Conservation (phyloP, 2,797 vertebrate species). For the Rhabdomys pumilio region DNA sequence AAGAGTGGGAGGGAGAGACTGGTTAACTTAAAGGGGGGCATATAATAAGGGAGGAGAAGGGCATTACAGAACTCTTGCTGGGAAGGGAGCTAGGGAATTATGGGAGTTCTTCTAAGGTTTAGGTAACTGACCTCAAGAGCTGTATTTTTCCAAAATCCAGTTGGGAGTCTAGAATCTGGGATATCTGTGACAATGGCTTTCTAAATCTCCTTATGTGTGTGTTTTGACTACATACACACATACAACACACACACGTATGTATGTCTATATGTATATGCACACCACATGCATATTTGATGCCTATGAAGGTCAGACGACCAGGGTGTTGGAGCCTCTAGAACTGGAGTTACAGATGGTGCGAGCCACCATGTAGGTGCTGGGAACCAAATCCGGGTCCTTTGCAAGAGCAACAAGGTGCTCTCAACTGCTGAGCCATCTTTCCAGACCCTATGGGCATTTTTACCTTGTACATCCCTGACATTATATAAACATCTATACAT, state of each 20-base stretch:
- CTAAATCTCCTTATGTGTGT: background rate
- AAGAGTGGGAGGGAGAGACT: background rate
- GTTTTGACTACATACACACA: background rate
- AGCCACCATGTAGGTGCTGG: background rate
- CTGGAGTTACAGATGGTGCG: background rate
- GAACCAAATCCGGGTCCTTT: background rate
- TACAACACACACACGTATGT: accelerated
- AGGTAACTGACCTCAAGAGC: background rate
- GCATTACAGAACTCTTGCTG: background rate
- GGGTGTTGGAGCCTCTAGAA: background rate
- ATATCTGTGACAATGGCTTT: background rate
- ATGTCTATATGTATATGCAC: background rate
- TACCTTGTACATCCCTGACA: background rate
- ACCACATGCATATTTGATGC: background rate
- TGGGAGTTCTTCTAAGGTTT: background rate
- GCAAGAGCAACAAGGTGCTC: background rate
- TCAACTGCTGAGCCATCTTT: background rate
- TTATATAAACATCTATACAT: background rate
- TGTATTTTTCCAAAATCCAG: slow-evolving; percentile 40
- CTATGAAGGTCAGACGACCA: no score
- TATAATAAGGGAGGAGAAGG: background rate
- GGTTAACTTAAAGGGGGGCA: background rate
- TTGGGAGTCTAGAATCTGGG: slow-evolving; percentile 3
- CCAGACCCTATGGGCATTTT: background rate
- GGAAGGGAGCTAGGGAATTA: background rate